These are phyloP conservation scores for Dioctria rufipes DNA, from an alignment of 2,888 invertebrate species.

Conservation along the genomic window DNA sequence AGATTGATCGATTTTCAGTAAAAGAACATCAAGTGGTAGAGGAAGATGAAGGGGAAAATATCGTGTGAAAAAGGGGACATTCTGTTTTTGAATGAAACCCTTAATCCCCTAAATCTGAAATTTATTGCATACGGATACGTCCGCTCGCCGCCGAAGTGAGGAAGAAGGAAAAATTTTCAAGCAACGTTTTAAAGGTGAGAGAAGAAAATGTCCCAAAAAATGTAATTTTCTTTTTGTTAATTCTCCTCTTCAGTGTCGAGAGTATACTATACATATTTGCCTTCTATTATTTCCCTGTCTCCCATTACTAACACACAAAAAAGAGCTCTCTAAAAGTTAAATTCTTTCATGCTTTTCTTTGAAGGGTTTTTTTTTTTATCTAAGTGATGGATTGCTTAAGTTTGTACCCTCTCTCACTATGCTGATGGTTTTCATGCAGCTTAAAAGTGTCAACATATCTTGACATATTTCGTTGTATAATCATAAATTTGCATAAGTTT, in stretches of 20 bases:
- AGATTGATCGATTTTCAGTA: conserved; percentile 12
- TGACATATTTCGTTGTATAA: not conserved
- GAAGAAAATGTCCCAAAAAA: no score
- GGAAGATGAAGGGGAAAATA: not conserved
- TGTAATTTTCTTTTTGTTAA: no score
- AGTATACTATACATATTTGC: no score
- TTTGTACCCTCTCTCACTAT: not conserved
- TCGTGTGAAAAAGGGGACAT: not conserved
- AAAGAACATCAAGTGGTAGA: not conserved
- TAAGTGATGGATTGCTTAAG: conserved; percentile 18
- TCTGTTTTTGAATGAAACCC: conserved; percentile 1
- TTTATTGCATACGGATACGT: not conserved
- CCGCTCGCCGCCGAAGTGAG: no score
- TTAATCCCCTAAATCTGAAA: not conserved
- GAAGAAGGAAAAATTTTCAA: no score
- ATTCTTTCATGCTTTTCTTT: not conserved
- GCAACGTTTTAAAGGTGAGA: no score
- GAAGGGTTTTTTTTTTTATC: not conserved
- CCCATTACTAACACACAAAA: no score
- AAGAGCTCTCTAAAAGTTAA: not conserved
- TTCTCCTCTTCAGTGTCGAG: no score
- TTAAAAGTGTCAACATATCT: conserved; percentile 11
- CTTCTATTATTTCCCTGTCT: no score
- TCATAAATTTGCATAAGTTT: conserved; percentile 1
- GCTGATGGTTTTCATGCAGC: not conserved